Percentiles rank a stretch among this genome's conserved stretches.
These are phyloP conservation scores for Furcula furcula DNA, from an alignment of 2,888 invertebrate genomes.

Conservation along the genomic window DNA sequence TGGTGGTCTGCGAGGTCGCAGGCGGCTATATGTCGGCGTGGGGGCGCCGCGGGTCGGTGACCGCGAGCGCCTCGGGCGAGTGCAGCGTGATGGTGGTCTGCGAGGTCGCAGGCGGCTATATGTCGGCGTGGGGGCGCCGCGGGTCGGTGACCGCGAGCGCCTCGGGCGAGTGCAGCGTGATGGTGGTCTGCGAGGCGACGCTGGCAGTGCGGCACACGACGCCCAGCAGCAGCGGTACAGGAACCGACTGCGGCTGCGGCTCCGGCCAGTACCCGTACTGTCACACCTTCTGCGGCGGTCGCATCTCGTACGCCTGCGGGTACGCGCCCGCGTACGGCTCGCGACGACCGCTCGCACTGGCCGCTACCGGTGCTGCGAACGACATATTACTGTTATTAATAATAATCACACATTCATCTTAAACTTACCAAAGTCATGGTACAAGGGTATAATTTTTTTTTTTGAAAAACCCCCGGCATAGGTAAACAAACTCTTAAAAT, in stretches of 20 bases:
- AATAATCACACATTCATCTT: no score
- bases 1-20: no score
- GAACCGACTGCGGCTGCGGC: not conserved
- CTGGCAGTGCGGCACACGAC: slow-evolving; percentile 60
- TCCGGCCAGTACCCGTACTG: slow-evolving; percentile 61
- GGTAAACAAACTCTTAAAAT: no score
- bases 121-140: slow-evolving; percentile 33
- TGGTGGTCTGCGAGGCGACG: slow-evolving; percentile 68
- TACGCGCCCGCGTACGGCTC: slow-evolving; percentile 89
- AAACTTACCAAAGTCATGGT: no score
- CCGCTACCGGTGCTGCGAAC: slow-evolving; percentile 62
- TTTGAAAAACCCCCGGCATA: no score
- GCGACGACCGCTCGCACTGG: slow-evolving; percentile 71
- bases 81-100: no score
- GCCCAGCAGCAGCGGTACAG: slow-evolving; percentile 63
- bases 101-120: slow-evolving; percentile 12
- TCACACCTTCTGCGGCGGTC: slow-evolving; percentile 86
- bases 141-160: slow-evolving; percentile 48
- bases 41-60: no score
- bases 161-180: slow-evolving; percentile 69
- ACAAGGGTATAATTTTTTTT: no score
- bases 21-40: no score
- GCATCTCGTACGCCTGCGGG: slow-evolving; percentile 88
- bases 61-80: no score
- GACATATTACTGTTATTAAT: no score